phyloP scores from a whole-genome alignment of 2,888 invertebrate genomes.

The Ornithoptera priamus region DNA sequence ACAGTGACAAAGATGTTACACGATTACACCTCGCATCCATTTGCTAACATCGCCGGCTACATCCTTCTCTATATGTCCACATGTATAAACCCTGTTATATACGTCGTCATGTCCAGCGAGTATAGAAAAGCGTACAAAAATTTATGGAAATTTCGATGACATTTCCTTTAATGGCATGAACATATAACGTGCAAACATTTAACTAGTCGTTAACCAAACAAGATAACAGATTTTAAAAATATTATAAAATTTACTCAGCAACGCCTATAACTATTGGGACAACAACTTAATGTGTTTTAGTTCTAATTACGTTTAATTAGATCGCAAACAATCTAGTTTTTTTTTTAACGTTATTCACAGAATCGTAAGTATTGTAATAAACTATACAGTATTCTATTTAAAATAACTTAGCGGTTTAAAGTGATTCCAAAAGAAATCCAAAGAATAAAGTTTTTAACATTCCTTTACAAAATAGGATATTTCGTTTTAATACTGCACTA shows the following conservation, averaged over 20 bases:
- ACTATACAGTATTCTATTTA: not conserved
- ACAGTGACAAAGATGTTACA: conserved; percentile 90
- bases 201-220: conserved; percentile 22
- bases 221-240: not conserved
- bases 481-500: not conserved
- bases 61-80: conserved; percentile 91
- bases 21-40: conserved; percentile 80
- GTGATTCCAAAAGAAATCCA: not conserved
- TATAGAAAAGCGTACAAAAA: conserved; percentile 93
- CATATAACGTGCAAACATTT: conserved; percentile 5
- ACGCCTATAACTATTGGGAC: not conserved
- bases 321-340: not conserved
- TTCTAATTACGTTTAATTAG: not conserved
- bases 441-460: conserved; percentile 9
- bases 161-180: conserved; percentile 37
- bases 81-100: conserved; percentile 94
- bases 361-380: not conserved
- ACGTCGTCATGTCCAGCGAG: conserved; percentile 95
- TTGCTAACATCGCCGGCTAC: conserved; percentile 89
- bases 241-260: not conserved
- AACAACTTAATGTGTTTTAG: not conserved
- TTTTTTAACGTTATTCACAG: not conserved
- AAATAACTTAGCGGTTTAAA: not conserved
- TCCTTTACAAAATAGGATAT: conserved; percentile 8
- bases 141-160: conserved; percentile 81